Conservation (phyloP, 2,113 vertebrate species). For the Tragulus kanchil region DNA sequence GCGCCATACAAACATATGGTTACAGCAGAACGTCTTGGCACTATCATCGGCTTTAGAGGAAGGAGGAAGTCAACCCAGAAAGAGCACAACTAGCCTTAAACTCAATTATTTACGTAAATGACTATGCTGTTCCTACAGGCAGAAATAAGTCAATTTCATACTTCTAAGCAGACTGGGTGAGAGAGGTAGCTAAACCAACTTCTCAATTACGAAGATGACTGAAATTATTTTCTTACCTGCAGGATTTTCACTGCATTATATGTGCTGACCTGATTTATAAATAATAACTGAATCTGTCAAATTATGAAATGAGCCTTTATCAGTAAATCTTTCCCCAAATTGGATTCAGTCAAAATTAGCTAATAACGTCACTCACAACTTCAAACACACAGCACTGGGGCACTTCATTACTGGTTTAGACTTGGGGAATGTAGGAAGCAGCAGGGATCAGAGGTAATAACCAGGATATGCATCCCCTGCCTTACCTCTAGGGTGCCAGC, state of each 20-base stretch:
- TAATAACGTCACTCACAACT: not conserved
- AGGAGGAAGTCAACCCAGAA: not conserved
- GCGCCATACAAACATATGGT: not conserved
- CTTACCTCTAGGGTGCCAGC: not conserved
- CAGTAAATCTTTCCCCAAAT: constrained; percentile 42
- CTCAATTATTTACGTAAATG: constrained; percentile 12
- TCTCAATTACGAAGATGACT: constrained; percentile 49
- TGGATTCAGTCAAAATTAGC: constrained; percentile 17
- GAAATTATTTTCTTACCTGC: constrained; percentile 14
- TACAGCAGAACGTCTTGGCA: not conserved
- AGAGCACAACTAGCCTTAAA: constrained; percentile 26
- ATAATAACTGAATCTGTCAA: constrained; percentile 31
- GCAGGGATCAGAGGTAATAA: constrained; percentile 28
- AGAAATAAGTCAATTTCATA: constrained; percentile 49
- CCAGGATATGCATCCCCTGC: no score
- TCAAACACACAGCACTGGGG: not conserved
- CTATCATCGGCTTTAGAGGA: not conserved
- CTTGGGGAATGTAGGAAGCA: not conserved
- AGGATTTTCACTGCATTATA: constrained; percentile 31
- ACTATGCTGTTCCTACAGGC: not conserved
- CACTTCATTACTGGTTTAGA: not conserved
- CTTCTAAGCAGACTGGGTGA: constrained; percentile 30
- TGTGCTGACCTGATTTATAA: constrained; percentile 21
- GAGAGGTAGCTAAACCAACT: constrained; percentile 46
- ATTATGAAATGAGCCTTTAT: constrained; percentile 20